Percentiles rank a stretch among this genome's conserved stretches.
Evolutionary conservation across 2,113 vertebrate genomes (phyloP).

Genomic region (Sardina pilchardus): DNA sequence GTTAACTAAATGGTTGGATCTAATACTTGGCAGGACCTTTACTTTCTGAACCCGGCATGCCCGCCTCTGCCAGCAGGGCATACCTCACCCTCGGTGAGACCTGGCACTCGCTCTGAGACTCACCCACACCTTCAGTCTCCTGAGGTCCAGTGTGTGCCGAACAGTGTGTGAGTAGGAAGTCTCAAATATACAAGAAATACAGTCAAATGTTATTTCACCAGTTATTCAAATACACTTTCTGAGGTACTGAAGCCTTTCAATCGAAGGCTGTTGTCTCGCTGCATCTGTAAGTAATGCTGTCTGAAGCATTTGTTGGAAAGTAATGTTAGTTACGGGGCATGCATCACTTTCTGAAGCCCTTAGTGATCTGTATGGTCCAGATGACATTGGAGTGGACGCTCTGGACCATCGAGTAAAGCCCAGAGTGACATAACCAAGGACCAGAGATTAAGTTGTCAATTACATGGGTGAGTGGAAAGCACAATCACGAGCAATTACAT

Average conservation of each 20-base stretch:
- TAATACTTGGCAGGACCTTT: too few relatives aligned
- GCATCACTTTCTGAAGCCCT: background rate
- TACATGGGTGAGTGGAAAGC: background rate
- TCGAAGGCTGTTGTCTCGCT: background rate
- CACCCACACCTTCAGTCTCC: background rate
- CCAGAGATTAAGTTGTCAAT: background rate
- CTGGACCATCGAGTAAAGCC: background rate
- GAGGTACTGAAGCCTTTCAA: background rate
- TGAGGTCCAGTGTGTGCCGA: background rate
- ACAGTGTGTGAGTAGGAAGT: too few relatives aligned
- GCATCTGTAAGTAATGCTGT: background rate
- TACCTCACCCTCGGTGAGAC: background rate
- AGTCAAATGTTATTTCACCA: background rate
- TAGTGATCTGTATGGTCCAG: background rate
- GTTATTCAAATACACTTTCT: background rate
- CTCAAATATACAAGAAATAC: too few relatives aligned
- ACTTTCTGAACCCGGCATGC: too few relatives aligned
- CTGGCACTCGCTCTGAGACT: background rate
- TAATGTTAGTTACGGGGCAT: background rate
- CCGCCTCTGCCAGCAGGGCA: background rate
- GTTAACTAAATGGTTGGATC: too few relatives aligned
- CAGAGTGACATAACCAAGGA: background rate
- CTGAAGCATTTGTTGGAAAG: background rate
- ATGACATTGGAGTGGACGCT: background rate
- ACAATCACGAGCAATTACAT: background rate